Base-by-base conservation (phyloP, 64 coral and sea anemone genomes). In the Dendronephthya gigantea region DNA sequence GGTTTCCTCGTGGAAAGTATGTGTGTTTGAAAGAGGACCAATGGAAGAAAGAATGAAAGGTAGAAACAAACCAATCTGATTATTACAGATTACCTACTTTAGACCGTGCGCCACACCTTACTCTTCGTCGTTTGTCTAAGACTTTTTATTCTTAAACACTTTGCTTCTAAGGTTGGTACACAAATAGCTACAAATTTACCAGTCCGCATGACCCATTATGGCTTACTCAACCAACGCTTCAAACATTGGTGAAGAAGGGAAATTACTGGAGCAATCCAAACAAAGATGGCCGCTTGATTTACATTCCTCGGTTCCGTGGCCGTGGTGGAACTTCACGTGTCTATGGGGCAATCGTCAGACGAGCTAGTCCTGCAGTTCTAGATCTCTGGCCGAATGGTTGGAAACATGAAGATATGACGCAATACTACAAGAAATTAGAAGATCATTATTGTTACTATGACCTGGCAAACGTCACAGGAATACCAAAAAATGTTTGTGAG, bases 361-460 rank as follows among this genome's bases (percentile, higher is more conserved):
- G 88, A 28, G 82, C 88, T 48, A 90, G 88, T 35, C 88, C 88
- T 40, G 88, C 34, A 34, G 88, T 90, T 13, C 62, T 90, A 23
- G 39, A 84, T 50, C 83, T 90, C 27, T 90, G 88, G 88, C 88
- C 88, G 3, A 33, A 90, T 17, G 88, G 88, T 69, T 90, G 88
- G 88, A 51, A 90, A 48, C 83, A 90, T 81, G 89, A 86, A 7
- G 83, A 90, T 22, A 66, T 90, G 17, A 29, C 50, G 39, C 89
- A 62, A 11, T 90, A 90, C 51, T 85, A 85, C 83, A 86, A 38
- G 19, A 90, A 90, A 48, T 50, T 30, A 15, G 89, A 90, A 82
- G 89, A 90, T 82, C 89, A 90, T 37, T 90, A 90, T 50, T 90
- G 89, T 82, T 27, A 85, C 38, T 90, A 90, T 70, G 89, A 90